A percentile compares a stretch with the other conserved stretches of the same genome.
These are phyloP conservation scores for Cheilosia soror DNA, from an alignment of 2,888 invertebrate species.

Conservation along the genomic window DNA sequence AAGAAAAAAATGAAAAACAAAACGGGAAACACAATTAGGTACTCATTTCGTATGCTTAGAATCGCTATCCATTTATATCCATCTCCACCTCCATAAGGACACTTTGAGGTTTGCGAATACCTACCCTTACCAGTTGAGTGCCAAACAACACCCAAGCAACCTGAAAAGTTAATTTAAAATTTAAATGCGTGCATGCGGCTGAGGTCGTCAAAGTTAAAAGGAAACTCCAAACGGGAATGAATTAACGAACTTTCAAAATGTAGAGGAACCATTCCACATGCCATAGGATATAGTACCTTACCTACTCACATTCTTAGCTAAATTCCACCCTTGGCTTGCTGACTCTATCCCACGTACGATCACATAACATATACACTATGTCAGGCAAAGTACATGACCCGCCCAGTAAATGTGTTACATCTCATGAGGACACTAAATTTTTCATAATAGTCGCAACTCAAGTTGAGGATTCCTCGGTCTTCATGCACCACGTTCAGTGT, in stretches of 20 bases:
- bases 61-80: neutral
- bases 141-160: conserved; percentile 43
- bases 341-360: conserved; percentile 46
- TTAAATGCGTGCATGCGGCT: conserved; percentile 70
- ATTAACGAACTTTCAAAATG: conserved; percentile 66
- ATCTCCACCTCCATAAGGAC: neutral
- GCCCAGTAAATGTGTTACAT: conserved; percentile 71
- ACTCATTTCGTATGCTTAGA: neutral
- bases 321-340: conserved; percentile 8
- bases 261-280: conserved; percentile 24
- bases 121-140: neutral
- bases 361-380: conserved; percentile 24
- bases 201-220: conserved; percentile 71
- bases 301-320: conserved; percentile 27
- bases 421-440: conserved; percentile 72
- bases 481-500: conserved; percentile 44
- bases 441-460: conserved; percentile 72
- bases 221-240: conserved; percentile 70
- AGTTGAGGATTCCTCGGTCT: conserved; percentile 66
- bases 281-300: conserved; percentile 38
- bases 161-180: conserved; percentile 69
- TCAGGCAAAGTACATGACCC: conserved; percentile 52
- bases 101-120: conserved; percentile 10
- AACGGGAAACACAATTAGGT: neutral
- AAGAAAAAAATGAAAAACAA: neutral